These are phyloP conservation scores for Heterodera filipjevi DNA, from an alignment of 2,888 invertebrate species.

Conservation along the genomic window DNA sequence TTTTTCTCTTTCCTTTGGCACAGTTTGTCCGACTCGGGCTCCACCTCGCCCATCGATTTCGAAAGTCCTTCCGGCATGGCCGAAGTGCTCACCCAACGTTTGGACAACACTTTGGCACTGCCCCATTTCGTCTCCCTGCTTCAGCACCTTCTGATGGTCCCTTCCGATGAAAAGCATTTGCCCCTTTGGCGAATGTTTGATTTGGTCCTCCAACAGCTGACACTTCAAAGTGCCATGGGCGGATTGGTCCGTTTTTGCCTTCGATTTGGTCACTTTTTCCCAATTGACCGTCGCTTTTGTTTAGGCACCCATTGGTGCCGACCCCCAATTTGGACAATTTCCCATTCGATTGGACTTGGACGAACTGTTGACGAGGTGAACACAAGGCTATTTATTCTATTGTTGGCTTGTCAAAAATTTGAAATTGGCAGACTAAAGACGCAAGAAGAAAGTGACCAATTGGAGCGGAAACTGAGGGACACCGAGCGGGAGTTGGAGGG, in stretches of 20 bases:
- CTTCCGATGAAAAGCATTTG: constrained; percentile 82
- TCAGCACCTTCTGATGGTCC: constrained; percentile 83
- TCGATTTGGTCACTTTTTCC: background rate
- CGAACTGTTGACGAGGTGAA: constrained; percentile 47
- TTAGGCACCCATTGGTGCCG: constrained; percentile 26
- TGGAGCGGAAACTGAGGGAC: constrained; percentile 54
- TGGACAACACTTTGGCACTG: constrained; percentile 89
- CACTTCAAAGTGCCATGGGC: constrained; percentile 54
- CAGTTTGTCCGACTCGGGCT: constrained; percentile 45
- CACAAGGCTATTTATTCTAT: background rate
- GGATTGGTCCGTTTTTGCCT: constrained; percentile 21
- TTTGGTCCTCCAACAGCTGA: constrained; percentile 83
- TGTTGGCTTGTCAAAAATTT: background rate
- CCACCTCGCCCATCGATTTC: constrained; percentile 56
- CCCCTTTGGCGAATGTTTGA: constrained; percentile 93
- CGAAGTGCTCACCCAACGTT: constrained; percentile 75
- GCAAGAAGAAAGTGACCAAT: constrained; percentile 57
- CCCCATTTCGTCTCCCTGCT: constrained; percentile 87
- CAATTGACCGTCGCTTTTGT: background rate
- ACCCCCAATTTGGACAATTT: constrained; percentile 38
- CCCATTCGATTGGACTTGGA: constrained; percentile 55
- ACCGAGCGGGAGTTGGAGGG: constrained; percentile 49
- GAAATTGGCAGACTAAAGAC: constrained; percentile 49
- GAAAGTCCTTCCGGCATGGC: constrained; percentile 87
- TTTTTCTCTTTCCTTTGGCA: constrained; percentile 13